Evolutionary conservation across 1,140 invertebrate genomes (phyloP).

Genomic region (Eufriesea mexicana): DNA sequence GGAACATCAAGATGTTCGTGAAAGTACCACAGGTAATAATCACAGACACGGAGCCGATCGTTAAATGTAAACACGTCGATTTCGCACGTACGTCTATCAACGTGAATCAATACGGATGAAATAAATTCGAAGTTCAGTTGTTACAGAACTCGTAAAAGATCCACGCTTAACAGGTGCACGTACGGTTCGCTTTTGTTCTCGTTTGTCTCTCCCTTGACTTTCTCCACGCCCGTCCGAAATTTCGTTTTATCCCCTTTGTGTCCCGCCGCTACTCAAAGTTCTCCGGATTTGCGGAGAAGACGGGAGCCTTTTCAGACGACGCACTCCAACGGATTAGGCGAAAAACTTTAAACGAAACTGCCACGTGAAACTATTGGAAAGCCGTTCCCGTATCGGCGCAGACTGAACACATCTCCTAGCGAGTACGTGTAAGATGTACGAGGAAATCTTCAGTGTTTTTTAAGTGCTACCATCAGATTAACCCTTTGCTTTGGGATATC

Average conservation of each 20-base stretch:
- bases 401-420: constrained; percentile 11
- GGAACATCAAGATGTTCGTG: too few species aligned
- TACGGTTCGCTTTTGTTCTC: constrained; percentile 16
- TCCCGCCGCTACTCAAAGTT: constrained; percentile 35
- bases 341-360: constrained; percentile 73
- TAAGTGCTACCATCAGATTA: neutral
- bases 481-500: neutral
- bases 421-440: constrained; percentile 18
- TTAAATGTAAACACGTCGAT: too few species aligned
- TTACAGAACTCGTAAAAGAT: neutral
- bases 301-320: constrained; percentile 55
- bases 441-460: neutral
- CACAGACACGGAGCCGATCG: too few species aligned
- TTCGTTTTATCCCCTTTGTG: constrained; percentile 39
- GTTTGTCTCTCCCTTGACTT: constrained; percentile 2
- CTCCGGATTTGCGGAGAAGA: constrained; percentile 56
- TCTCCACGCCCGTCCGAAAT: constrained; percentile 17
- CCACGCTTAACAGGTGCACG: neutral
- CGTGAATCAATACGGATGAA: too few species aligned
- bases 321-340: constrained; percentile 71
- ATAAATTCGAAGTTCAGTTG: neutral
- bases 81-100: too few species aligned
- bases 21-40: too few species aligned
- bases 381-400: constrained; percentile 27
- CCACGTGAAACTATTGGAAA: constrained; percentile 67